These are phyloP conservation scores for Triops longicaudatus DNA, from an alignment of 1,140 invertebrate genomes.

Conservation along the genomic window DNA sequence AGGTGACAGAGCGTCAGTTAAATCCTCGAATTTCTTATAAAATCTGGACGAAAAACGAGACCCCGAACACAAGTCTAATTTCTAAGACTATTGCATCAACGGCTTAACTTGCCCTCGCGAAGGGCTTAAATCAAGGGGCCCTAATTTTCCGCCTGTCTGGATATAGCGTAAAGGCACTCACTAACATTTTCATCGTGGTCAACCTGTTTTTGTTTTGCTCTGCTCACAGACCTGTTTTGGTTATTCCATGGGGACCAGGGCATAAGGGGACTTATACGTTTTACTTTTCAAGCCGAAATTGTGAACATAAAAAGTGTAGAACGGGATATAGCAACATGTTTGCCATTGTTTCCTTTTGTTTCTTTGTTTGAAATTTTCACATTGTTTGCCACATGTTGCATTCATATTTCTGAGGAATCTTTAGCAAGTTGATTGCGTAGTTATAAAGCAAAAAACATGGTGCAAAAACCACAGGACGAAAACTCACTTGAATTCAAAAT, in stretches of 20 bases:
- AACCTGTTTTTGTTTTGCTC: neutral
- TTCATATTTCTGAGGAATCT: neutral
- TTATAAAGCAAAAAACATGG: neutral
- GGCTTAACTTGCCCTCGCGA: too few species aligned
- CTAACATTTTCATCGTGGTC: neutral
- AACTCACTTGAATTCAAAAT: neutral
- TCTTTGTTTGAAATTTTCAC: neutral
- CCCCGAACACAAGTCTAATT: too few species aligned
- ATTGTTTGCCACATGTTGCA: neutral
- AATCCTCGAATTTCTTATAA: too few species aligned
- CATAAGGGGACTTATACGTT: neutral
- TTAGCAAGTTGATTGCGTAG: neutral
- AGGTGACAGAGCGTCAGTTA: too few species aligned
- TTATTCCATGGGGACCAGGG: conserved; percentile 12
- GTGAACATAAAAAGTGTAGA: neutral
- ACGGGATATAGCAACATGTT: neutral
- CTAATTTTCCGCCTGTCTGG: too few species aligned
- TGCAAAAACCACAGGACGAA: neutral
- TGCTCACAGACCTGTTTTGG: conserved; percentile 6
- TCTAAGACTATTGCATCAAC: too few species aligned
- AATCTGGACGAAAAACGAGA: too few species aligned
- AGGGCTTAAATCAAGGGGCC: too few species aligned
- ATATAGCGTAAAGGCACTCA: neutral
- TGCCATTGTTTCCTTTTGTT: neutral
- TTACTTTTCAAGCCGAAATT: neutral